Evolutionary conservation across 1,140 invertebrate genomes (phyloP).

Genomic region (Conus betulinus): DNA sequence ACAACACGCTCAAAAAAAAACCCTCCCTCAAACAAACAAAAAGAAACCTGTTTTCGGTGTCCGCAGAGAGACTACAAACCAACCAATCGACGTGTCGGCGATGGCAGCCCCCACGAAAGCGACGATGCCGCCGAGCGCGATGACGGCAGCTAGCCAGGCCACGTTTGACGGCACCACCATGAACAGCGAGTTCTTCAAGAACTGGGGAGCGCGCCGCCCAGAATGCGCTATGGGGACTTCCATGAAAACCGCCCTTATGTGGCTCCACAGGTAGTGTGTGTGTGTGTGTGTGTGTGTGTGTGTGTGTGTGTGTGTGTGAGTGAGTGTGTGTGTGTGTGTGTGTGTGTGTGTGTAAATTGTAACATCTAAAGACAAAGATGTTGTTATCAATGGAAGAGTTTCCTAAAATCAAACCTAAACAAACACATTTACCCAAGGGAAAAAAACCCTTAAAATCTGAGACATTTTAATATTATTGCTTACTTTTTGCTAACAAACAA

Average conservation of each 20-base stretch:
- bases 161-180: conserved; percentile 66
- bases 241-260: conserved; percentile 66
- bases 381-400: too few species aligned
- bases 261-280: conserved; percentile 44
- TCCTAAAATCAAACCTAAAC: too few species aligned
- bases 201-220: conserved; percentile 56
- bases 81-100: conserved; percentile 59
- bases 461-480: background rate
- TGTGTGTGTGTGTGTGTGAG: background rate
- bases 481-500: too few species aligned
- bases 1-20: too few species aligned
- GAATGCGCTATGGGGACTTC: conserved; percentile 67
- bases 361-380: too few species aligned
- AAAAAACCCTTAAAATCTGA: background rate
- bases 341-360: background rate
- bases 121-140: conserved; percentile 40
- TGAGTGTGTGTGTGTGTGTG: background rate
- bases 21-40: too few species aligned
- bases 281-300: conserved; percentile 5
- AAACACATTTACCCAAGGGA: background rate
- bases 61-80: conserved; percentile 63
- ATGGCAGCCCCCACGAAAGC: conserved; percentile 27
- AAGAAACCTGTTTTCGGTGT: too few species aligned
- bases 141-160: conserved; percentile 45
- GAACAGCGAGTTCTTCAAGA: conserved; percentile 65